phyloP scores from a whole-genome alignment of 2,797 vertebrate species.

The Anguilla megastoma region DNA sequence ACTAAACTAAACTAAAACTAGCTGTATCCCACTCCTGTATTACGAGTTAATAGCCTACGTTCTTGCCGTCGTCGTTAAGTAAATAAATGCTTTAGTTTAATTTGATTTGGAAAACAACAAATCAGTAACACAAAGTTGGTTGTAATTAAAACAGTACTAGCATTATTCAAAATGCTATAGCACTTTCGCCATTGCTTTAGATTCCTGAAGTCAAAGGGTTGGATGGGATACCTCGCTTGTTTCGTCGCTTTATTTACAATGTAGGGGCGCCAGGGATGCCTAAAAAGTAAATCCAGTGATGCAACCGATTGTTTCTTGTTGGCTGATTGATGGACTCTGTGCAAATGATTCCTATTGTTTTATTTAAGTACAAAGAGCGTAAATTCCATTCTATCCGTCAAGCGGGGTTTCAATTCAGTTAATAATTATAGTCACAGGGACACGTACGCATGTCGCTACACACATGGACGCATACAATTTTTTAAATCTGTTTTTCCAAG shows the following conservation, averaged over 20 bases:
- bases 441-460: background rate
- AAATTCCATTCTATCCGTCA: background rate
- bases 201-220: background rate
- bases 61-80: background rate
- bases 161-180: background rate
- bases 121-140: background rate
- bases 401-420: background rate
- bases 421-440: background rate
- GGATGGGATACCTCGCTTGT: constrained; percentile 2
- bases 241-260: constrained; percentile 10
- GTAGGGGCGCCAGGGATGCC: background rate
- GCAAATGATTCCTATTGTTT: constrained; percentile 15
- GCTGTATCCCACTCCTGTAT: background rate
- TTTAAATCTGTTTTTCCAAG: background rate
- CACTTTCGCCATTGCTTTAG: background rate
- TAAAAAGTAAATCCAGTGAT: background rate
- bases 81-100: background rate
- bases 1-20: background rate
- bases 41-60: background rate
- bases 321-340: constrained; percentile 10
- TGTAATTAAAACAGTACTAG: background rate
- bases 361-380: background rate
- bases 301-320: constrained; percentile 21
- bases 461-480: background rate
- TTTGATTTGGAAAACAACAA: background rate